These are phyloP conservation scores for Astropecten irregularis DNA, from an alignment of 53 echinoderm and acorn worm species.

Conservation along the genomic window DNA sequence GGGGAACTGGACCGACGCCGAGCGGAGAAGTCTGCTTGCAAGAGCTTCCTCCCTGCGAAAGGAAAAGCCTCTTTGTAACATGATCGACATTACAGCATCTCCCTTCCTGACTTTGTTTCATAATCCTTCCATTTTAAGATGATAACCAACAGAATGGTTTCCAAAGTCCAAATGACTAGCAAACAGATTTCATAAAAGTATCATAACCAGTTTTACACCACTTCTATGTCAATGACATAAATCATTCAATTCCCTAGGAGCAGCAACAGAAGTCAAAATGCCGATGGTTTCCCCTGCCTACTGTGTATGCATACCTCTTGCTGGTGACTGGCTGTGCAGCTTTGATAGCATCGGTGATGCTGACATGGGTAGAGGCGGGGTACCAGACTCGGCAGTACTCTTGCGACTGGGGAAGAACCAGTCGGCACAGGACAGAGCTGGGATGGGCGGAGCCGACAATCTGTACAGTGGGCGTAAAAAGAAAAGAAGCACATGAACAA, in stretches of 20 bases:
- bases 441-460: conserved; percentile 76
- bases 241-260: too few relatives aligned
- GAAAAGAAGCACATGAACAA: background rate
- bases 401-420: conserved; percentile 89
- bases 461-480: background rate
- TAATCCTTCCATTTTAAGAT: too few relatives aligned
- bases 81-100: too few relatives aligned
- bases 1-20: conserved; percentile 64
- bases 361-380: conserved; percentile 81
- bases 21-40: conserved; percentile 19
- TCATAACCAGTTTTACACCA: too few relatives aligned
- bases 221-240: too few relatives aligned
- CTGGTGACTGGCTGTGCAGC: conserved; percentile 89
- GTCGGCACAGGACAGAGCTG: conserved; percentile 92
- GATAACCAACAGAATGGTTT: too few relatives aligned
- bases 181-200: too few relatives aligned
- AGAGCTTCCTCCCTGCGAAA: conserved; percentile 61
- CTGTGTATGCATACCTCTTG: conserved; percentile 87
- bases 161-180: too few relatives aligned
- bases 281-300: too few relatives aligned
- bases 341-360: conserved; percentile 95
- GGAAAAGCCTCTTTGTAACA: too few relatives aligned
- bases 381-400: conserved; percentile 66
- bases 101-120: too few relatives aligned
- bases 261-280: too few relatives aligned